A percentile compares a stretch with the other conserved stretches of the same genome.
Evolutionary conservation across 2,797 vertebrate species (phyloP).

Genomic region (Notolabrus celidotus): DNA sequence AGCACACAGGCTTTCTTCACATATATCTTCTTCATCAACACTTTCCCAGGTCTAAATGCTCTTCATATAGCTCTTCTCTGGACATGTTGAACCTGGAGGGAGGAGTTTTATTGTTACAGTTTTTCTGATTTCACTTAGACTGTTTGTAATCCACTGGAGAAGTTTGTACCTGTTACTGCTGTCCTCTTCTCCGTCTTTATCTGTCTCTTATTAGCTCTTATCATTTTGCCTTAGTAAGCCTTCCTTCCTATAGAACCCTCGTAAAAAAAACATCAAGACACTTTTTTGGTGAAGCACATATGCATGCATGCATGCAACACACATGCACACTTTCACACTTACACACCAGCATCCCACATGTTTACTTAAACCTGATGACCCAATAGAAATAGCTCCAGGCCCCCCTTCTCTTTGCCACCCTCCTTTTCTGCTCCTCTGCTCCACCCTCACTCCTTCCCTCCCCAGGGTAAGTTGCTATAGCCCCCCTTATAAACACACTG

Average conservation of each 20-base stretch:
- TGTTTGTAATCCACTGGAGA: constrained; percentile 8
- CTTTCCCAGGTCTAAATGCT: constrained; percentile 26
- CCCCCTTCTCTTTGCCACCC: constrained; percentile 64
- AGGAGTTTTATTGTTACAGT: constrained; percentile 1
- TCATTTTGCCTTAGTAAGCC: constrained; percentile 16
- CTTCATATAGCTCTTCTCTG: constrained; percentile 13
- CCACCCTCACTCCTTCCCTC: constrained; percentile 62
- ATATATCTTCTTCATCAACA: constrained; percentile 40
- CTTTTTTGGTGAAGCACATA: constrained; percentile 32
- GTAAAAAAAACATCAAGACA: constrained; percentile 34
- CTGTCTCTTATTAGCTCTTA: constrained; percentile 17
- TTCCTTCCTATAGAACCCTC: constrained; percentile 23
- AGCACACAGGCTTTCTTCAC: constrained; percentile 59
- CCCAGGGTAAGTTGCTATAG: constrained; percentile 66
- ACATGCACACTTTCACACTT: constrained; percentile 25
- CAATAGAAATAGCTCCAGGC: constrained; percentile 72
- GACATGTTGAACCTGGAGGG: no score
- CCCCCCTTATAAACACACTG: constrained; percentile 72
- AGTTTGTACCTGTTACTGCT: constrained; percentile 22
- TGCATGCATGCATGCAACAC: constrained; percentile 30
- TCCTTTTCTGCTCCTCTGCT: constrained; percentile 61
- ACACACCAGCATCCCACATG: constrained; percentile 42
- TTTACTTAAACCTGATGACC: constrained; percentile 78
- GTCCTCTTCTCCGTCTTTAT: constrained; percentile 12
- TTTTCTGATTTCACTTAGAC: constrained; percentile 2